Base-by-base conservation (phyloP, 2,797 vertebrate species). In the Microctenopoma lineatum region DNA sequence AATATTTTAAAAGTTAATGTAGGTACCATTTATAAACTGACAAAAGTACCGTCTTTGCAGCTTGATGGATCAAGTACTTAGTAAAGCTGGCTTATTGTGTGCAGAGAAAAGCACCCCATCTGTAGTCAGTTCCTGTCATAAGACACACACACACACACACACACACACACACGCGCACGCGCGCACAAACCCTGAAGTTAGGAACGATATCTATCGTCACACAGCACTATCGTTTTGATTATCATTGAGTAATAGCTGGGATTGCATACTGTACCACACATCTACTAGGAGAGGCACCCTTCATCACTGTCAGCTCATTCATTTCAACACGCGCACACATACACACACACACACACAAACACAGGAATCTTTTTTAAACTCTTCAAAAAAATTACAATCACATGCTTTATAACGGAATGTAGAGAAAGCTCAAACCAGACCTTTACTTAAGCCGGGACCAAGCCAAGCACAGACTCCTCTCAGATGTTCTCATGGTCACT, bases 401-500 rank as follows among this genome's bases (percentile, higher is more conserved):
- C 90, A 91, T 91, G 90, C 90, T 92, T 88, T 85, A 56, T 87
- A 90, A 91, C 77, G 92, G 91, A 93, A 92, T 93, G 92, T 92
- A 87, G 84, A 90, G 88, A 91, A 90, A 91, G 84, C 81, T 86
- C 78, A 83, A 69, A 79, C 59, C 73, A 87, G 87, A 89, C 70
- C 68, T 81, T 76, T 63, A 75, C 70, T 75, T 56, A n/a, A 82
- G 79, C 67, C 26, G 69, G 77, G 77, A 70, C 79, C 66, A 38
- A 77, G 55, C 74, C 65, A 51, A 72, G 56, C 67, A 70, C 65
- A 66, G 62, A 82, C 7, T 51, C 68, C 52, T 66, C 67, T 66
- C 53, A 48, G 38, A 75, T 11, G 47, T 57, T 70, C 53, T 66
- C 61, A 26, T 8, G 7, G 52, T 72, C 74, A 75, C 45, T 45